Base-by-base conservation (phyloP, 2,888 invertebrate genomes). In the Arctia plantaginis region DNA sequence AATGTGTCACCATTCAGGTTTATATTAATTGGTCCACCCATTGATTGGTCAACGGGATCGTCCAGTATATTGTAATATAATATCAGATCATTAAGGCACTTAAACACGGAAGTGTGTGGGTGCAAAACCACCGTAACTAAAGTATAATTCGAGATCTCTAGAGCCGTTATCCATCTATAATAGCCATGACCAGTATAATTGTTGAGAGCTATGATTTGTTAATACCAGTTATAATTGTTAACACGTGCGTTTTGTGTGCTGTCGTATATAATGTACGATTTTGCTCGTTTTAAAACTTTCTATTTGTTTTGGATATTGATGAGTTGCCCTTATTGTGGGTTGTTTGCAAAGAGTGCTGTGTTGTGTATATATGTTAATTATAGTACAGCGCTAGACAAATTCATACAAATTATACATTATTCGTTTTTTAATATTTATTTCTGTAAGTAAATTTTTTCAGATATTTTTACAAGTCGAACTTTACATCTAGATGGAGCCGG, bases 31-130 rank as follows among this genome's bases (percentile, higher is more conserved):
- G 76, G 76, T 88, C 75, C 83, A 87, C 87, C 89, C 91, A 93
- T 93, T 91, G 93, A 93, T 90, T 90, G 87, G 86, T 90, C 87
- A 90, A 90, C 89, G 91, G 90, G 84, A 89, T 85, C 80, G 86
- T 66, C 69, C 69, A 88, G 90, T 91, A 92, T 92, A 93, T 93
- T 91, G 93, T 93, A 93, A 93, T 91, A 92, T 92, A 94, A 94
- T 94, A 94, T 93, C 91, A 90, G 92, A 92, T 93, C 93, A 94
- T 95, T 94, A 95, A 91, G 88, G 88, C 91, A 91, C 88, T 92
- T 90, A 89, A 91, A 93, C 90, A 90, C 94, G 95, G 95, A 95
- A 95, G 92, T 93, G 95, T 94, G 95, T 95, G 95, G 95, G 95
- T 93, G 95, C 95, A 88, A 94, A 94, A 95, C 90, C 93, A 93